These are phyloP conservation scores for Scaeva pyrastri DNA, from an alignment of 2,888 invertebrate species.

Conservation along the genomic window DNA sequence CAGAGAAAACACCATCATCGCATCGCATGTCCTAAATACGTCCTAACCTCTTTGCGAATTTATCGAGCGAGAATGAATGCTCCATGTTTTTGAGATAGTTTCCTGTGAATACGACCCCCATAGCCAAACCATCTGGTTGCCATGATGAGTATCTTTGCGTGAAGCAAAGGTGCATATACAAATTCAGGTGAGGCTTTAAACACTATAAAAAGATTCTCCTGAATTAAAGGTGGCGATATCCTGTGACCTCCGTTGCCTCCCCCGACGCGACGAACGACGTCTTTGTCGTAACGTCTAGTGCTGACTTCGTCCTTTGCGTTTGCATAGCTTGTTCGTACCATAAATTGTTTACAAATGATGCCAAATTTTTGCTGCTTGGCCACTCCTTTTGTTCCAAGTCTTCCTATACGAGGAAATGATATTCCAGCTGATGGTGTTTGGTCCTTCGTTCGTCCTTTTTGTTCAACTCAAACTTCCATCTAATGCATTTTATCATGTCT, in stretches of 20 bases:
- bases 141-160: too few relatives aligned
- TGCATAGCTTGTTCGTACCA: conserved; percentile 58
- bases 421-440: conserved; percentile 13
- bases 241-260: not conserved
- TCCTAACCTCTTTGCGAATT: conserved; percentile 15
- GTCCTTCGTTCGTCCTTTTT: conserved; percentile 2
- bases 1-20: conserved; percentile 25
- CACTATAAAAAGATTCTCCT: conserved; percentile 20
- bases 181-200: conserved; percentile 31
- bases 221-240: conserved; percentile 12
- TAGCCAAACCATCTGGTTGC: conserved; percentile 24
- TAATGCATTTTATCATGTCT: conserved; percentile 31
- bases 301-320: conserved; percentile 39
- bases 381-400: conserved; percentile 16
- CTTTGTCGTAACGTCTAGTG: too few relatives aligned
- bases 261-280: too few relatives aligned
- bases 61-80: conserved; percentile 22
- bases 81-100: not conserved
- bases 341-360: conserved; percentile 73
- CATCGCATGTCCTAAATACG: not conserved
- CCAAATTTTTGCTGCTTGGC: conserved; percentile 63
- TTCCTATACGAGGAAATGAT: not conserved
- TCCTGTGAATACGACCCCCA: not conserved
- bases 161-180: conserved; percentile 6
- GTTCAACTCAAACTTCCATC: conserved; percentile 7